phyloP scores from a whole-genome alignment of 2,888 invertebrate genomes.

The Phaedon cochleariae region DNA sequence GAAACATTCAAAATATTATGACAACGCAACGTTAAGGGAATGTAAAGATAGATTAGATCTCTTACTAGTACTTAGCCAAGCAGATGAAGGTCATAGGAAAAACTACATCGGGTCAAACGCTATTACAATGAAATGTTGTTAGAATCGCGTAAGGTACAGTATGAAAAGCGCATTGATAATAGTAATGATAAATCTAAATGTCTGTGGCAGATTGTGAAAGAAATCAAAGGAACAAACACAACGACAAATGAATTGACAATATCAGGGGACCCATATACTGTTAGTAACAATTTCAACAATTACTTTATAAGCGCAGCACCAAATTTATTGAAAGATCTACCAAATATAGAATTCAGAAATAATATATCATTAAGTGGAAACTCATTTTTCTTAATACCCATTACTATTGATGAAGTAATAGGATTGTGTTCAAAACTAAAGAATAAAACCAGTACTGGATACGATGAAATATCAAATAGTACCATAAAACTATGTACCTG shows the following conservation, averaged over 20 bases:
- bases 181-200: constrained; percentile 9
- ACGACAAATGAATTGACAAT: constrained; percentile 8
- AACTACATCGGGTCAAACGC: constrained; percentile 1
- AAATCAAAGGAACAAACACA: constrained; percentile 10
- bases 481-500: constrained; percentile 4
- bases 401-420: constrained; percentile 4
- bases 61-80: background rate
- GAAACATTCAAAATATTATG: constrained; percentile 4
- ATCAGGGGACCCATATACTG: constrained; percentile 10
- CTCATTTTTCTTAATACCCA: constrained; percentile 13
- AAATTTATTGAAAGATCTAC: constrained; percentile 11
- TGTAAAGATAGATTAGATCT: background rate
- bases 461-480: constrained; percentile 8
- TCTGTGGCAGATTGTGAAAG: constrained; percentile 11
- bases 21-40: background rate
- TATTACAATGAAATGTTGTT: constrained; percentile 1
- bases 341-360: constrained; percentile 5
- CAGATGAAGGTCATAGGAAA: background rate
- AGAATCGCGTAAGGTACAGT: background rate
- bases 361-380: constrained; percentile 12
- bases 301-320: background rate
- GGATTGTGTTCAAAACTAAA: constrained; percentile 14
- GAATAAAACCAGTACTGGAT: constrained; percentile 5
- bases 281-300: constrained; percentile 15
- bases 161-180: constrained; percentile 4